Percentiles rank a stretch among this genome's conserved stretches.
Evolutionary conservation across 2,888 invertebrate genomes (phyloP).

Genomic region (Lepidocyrtoides sp.): DNA sequence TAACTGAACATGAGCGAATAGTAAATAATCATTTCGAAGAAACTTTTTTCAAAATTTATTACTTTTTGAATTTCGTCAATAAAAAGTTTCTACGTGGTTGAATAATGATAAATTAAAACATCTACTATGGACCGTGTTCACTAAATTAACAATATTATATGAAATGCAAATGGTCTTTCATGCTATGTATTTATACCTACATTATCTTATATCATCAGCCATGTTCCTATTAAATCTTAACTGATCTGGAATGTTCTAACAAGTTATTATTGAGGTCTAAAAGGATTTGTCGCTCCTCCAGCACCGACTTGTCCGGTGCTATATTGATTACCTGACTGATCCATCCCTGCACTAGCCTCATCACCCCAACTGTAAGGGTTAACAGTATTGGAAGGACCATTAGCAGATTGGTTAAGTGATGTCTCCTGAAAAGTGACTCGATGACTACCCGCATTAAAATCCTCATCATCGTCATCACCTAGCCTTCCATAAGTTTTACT

Average conservation of each 20-base stretch:
- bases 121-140: background rate
- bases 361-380: constrained; percentile 80
- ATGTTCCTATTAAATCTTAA: background rate
- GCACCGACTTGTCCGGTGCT: constrained; percentile 46
- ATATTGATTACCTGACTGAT: constrained; percentile 76
- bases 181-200: too few relatives aligned
- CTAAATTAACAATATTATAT: background rate
- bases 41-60: background rate
- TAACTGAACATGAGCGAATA: constrained; percentile 39
- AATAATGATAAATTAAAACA: background rate
- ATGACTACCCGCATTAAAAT: constrained; percentile 85
- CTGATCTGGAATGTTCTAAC: background rate
- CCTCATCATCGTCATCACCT: constrained; percentile 84
- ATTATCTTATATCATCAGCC: too few relatives aligned
- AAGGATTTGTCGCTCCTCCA: constrained; percentile 82
- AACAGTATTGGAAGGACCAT: constrained; percentile 81
- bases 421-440: constrained; percentile 85
- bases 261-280: constrained; percentile 83
- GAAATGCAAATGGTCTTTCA: too few relatives aligned
- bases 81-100: background rate
- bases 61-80: background rate
- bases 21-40: background rate
- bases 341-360: constrained; percentile 49
- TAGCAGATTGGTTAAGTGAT: constrained; percentile 82
- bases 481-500: constrained; percentile 85